Evolutionary conservation across 2,113 vertebrate genomes (phyloP).

Genomic region (Sander lucioperca): DNA sequence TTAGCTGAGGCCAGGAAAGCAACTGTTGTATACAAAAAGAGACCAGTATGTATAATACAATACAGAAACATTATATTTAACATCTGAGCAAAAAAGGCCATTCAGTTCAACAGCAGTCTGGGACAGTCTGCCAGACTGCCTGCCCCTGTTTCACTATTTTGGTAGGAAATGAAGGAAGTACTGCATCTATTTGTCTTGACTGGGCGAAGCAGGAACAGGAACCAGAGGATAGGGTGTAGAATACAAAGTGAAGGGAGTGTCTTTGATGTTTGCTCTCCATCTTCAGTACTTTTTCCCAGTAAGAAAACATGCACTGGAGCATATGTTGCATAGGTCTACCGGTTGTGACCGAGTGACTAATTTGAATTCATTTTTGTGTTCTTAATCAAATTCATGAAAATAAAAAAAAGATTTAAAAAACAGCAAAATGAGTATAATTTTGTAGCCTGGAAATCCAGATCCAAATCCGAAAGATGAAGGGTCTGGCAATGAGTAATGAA

Average conservation of each 20-base stretch:
- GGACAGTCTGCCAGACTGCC: slow-evolving; percentile 36
- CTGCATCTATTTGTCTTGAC: slow-evolving; percentile 59
- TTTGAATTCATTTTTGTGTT: not conserved
- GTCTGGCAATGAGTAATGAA: too few species aligned
- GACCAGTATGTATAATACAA: slow-evolving; percentile 3
- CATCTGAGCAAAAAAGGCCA: slow-evolving; percentile 7
- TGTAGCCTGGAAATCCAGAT: too few species aligned
- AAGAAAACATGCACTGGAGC: slow-evolving; percentile 24
- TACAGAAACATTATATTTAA: slow-evolving; percentile 14
- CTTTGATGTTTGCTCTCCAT: slow-evolving; percentile 52
- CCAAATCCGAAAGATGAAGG: too few species aligned
- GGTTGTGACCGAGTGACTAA: not conserved
- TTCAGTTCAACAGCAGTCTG: slow-evolving; percentile 24
- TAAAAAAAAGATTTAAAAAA: not conserved
- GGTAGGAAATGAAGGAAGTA: slow-evolving; percentile 69
- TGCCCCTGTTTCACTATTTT: slow-evolving; percentile 48
- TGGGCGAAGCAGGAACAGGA: slow-evolving; percentile 63
- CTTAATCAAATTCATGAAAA: not conserved
- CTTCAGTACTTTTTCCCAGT: slow-evolving; percentile 38
- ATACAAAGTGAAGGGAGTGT: slow-evolving; percentile 47
- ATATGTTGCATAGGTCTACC: not conserved
- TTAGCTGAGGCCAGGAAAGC: slow-evolving; percentile 33
- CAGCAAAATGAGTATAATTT: not conserved
- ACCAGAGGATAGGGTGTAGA: slow-evolving; percentile 56
- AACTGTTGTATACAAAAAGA: not conserved